phyloP scores from a whole-genome alignment of 2,797 vertebrate species.

The Micrastur ruficollis region DNA sequence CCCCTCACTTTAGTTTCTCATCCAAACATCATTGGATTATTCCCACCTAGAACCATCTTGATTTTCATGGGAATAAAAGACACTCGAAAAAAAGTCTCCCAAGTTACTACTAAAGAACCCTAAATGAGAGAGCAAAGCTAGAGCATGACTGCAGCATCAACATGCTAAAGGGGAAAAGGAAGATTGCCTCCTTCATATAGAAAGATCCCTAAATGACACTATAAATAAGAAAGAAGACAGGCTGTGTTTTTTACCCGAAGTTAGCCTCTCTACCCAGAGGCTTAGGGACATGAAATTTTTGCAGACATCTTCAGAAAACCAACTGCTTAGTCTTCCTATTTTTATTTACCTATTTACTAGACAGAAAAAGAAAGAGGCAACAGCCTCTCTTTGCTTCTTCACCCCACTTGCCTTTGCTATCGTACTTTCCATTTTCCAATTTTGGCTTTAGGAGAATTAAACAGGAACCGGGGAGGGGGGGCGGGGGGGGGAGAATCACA shows the following conservation, averaged over 20 bases:
- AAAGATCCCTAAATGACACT: neutral
- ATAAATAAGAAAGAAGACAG: neutral
- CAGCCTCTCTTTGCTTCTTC: neutral
- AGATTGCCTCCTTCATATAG: neutral
- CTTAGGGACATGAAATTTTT: neutral
- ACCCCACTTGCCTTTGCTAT: neutral
- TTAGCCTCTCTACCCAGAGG: neutral
- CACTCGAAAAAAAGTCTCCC: neutral
- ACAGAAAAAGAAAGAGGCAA: neutral
- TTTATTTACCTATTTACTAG: slow-evolving; percentile 21
- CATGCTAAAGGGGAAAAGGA: neutral
- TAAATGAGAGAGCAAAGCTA: neutral
- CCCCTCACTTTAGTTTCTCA: neutral
- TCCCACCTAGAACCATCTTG: neutral
- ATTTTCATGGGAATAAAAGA: neutral
- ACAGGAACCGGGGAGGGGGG: neutral
- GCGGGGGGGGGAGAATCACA: neutral
- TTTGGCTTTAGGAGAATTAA: neutral
- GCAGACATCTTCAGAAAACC: neutral
- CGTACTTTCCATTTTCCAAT: neutral
- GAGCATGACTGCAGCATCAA: neutral
- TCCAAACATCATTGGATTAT: neutral
- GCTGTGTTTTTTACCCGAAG: neutral
- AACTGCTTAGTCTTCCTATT: neutral
- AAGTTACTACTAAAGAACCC: neutral